Conservation (phyloP, 2,888 invertebrate genomes). For the Suillia variegata region DNA sequence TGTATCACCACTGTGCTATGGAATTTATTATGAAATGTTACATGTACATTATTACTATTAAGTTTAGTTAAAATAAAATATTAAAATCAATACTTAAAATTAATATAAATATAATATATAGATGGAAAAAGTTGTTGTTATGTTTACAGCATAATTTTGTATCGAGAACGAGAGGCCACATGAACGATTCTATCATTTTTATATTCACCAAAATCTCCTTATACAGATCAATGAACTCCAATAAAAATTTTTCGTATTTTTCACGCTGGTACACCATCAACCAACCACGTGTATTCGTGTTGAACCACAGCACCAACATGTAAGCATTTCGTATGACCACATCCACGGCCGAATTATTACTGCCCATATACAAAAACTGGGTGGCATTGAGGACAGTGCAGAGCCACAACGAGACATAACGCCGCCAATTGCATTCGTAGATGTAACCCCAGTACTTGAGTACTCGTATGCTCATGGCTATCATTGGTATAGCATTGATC, state of each 20-base stretch:
- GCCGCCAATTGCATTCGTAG: conserved; percentile 47
- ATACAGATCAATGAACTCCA: conserved; percentile 38
- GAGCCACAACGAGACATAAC: conserved; percentile 42
- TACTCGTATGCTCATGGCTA: conserved; percentile 45
- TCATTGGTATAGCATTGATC: conserved; percentile 24
- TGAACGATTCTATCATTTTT: too few species aligned
- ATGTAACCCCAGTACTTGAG: conserved; percentile 51
- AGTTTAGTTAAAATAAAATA: too few species aligned
- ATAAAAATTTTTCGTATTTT: conserved; percentile 42
- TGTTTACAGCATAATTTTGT: too few species aligned
- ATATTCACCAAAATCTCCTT: conserved; percentile 38
- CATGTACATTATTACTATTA: too few species aligned
- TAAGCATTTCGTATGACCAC: conserved; percentile 54
- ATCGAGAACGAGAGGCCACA: too few species aligned
- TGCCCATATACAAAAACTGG: conserved; percentile 49
- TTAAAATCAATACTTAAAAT: too few species aligned
- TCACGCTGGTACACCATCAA: conserved; percentile 38
- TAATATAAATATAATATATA: too few species aligned
- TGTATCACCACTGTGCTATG: conserved; percentile 10
- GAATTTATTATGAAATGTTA: neutral
- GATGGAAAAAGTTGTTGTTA: too few species aligned
- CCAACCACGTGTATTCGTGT: conserved; percentile 47
- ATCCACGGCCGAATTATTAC: conserved; percentile 46
- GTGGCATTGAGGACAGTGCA: conserved; percentile 43
- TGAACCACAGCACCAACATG: conserved; percentile 53